Percentiles rank a stretch among this genome's conserved stretches.
phyloP scores from a whole-genome alignment of 2,113 vertebrate genomes.

The Megaptera novaeangliae region DNA sequence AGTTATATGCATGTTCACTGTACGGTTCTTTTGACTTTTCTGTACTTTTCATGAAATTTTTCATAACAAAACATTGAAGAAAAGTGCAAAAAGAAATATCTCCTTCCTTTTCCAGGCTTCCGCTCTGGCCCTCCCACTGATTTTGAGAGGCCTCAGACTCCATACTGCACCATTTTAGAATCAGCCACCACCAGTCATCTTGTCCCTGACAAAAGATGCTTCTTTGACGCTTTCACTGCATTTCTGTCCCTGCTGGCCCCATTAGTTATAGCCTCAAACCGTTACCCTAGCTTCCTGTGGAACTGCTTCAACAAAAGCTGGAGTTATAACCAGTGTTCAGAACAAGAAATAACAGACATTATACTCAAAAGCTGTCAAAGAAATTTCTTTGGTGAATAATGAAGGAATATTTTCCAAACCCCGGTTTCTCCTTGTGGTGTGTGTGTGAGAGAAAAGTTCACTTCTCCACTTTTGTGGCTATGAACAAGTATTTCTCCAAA shows the following conservation, averaged over 20 bases:
- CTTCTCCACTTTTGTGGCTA: slow-evolving; percentile 46
- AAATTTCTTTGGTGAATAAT: slow-evolving; percentile 26
- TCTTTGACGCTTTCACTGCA: background rate
- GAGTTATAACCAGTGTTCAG: slow-evolving; percentile 9
- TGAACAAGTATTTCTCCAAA: slow-evolving; percentile 52
- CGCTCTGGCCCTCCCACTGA: background rate
- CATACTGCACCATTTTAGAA: background rate
- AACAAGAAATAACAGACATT: slow-evolving; percentile 40
- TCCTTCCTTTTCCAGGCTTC: background rate
- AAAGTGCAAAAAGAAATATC: background rate
- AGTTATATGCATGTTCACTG: background rate
- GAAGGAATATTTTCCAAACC: slow-evolving; percentile 9
- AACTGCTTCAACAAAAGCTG: slow-evolving; percentile 25
- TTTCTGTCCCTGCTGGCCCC: background rate
- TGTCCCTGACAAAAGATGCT: slow-evolving; percentile 18
- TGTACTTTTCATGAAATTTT: background rate
- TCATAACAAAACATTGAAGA: background rate
- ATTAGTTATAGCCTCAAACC: background rate
- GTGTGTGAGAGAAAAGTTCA: slow-evolving; percentile 11
- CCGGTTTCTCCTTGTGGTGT: background rate
- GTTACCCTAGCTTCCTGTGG: background rate
- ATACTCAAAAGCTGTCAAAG: slow-evolving; percentile 14
- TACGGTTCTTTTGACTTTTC: slow-evolving; percentile 26
- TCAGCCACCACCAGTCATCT: background rate
- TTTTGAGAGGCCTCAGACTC: background rate